Conservation (phyloP, 2,797 vertebrate species). For the Sebastes aleutianus region DNA sequence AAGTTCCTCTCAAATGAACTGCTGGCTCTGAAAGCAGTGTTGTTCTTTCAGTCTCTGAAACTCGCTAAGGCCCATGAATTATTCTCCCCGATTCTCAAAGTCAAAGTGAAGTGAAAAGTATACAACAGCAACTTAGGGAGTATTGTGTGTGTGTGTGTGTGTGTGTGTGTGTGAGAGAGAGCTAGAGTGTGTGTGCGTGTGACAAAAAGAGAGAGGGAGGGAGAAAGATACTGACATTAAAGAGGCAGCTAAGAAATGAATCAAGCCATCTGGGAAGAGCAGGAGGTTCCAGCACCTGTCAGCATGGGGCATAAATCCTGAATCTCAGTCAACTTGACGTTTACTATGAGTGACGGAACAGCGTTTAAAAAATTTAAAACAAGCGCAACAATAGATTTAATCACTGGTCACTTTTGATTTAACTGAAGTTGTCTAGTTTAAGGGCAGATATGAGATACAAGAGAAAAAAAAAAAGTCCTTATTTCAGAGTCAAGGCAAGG, state of each 20-base stretch:
- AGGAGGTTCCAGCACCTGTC: conserved; percentile 38
- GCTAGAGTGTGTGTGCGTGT: neutral
- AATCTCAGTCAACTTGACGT: conserved; percentile 50
- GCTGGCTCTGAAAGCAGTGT: conserved; percentile 73
- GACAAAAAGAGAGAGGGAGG: neutral
- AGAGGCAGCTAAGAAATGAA: conserved; percentile 58
- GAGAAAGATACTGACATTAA: conserved; percentile 41
- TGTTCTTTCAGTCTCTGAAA: conserved; percentile 75
- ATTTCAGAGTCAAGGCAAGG: conserved; percentile 61
- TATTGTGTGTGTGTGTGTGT: conserved; percentile 17
- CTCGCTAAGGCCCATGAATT: conserved; percentile 79
- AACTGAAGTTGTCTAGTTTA: conserved; percentile 76
- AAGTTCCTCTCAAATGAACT: conserved; percentile 74
- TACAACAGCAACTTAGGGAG: conserved; percentile 74
- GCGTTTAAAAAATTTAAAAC: conserved; percentile 62
- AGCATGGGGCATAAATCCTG: conserved; percentile 57
- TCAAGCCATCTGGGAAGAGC: conserved; percentile 47
- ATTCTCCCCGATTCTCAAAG: conserved; percentile 84
- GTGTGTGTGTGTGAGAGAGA: neutral
- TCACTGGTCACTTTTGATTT: conserved; percentile 80
- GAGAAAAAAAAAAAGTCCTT: conserved; percentile 43
- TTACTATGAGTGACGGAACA: conserved; percentile 45
- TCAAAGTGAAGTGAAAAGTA: conserved; percentile 81
- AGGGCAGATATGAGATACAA: conserved; percentile 61
- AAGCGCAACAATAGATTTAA: conserved; percentile 74